Percentiles rank a stretch among this genome's conserved stretches.
Evolutionary conservation across 2,113 vertebrate species (phyloP).

Genomic region (Amazona vittata): DNA sequence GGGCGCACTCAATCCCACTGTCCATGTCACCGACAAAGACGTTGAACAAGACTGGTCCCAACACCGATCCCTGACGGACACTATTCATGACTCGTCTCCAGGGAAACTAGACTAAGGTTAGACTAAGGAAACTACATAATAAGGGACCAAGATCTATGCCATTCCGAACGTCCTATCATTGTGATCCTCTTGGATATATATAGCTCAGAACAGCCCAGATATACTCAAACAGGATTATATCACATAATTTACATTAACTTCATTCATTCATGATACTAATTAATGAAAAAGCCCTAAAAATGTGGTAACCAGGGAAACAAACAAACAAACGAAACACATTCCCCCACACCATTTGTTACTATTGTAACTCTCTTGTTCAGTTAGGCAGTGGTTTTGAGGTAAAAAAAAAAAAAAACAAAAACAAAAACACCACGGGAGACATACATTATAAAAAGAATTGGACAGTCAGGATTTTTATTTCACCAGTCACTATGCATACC

Average conservation of each 20-base stretch:
- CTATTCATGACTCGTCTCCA: too few species aligned
- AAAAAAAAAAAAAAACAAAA: neutral
- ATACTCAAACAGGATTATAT: neutral
- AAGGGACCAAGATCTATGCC: neutral
- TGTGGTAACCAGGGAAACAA: neutral
- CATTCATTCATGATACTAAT: neutral
- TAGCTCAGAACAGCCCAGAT: neutral
- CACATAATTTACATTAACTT: neutral
- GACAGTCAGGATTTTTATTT: neutral
- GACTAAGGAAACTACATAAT: neutral
- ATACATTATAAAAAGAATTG: neutral
- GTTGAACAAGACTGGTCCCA: too few species aligned
- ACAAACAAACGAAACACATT: neutral
- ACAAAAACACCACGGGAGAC: neutral
- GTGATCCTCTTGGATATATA: neutral
- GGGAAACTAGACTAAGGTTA: too few species aligned
- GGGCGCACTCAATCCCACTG: too few species aligned
- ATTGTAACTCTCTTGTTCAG: neutral
- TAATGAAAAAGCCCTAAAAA: conserved; percentile 13
- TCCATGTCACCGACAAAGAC: too few species aligned
- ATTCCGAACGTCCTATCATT: neutral
- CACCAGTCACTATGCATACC: neutral
- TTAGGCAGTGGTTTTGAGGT: neutral
- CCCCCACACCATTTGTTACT: neutral
- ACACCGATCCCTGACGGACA: too few species aligned